Percentiles rank a stretch among this genome's conserved stretches.
Evolutionary conservation across 92 coral and sea anemone species (phyloP).

Genomic region (Plumapathes pennacea): DNA sequence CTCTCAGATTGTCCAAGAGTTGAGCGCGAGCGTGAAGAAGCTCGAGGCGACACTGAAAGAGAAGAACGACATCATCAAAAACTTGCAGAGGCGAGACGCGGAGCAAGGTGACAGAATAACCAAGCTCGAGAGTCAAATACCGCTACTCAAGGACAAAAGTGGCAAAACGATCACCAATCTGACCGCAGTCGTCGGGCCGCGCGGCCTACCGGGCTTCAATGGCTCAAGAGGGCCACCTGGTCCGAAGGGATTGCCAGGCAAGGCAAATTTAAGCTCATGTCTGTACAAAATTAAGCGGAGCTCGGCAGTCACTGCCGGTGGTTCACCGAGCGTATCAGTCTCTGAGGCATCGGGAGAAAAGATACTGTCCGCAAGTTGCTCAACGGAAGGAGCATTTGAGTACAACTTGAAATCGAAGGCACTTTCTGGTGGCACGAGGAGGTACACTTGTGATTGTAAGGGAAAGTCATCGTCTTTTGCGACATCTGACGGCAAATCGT

Average conservation of each 20-base stretch:
- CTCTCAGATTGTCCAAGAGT: conserved; percentile 28
- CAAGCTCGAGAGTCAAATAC: conserved; percentile 31
- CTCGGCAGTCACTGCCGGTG: conserved; percentile 1
- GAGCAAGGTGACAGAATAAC: conserved; percentile 41
- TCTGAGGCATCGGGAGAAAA: conserved; percentile 20
- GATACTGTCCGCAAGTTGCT: conserved; percentile 53
- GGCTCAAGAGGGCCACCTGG: conserved; percentile 52
- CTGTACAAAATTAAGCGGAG: conserved; percentile 5
- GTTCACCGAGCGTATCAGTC: conserved; percentile 30
- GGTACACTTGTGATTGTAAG: conserved; percentile 51
- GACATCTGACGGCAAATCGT: conserved; percentile 1
- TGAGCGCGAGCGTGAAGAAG: conserved; percentile 41
- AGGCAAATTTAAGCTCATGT: conserved; percentile 50
- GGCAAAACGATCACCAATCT: conserved; percentile 23
- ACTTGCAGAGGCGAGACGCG: conserved; percentile 42
- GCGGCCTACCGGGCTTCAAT: conserved; percentile 50
- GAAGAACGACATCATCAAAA: conserved; percentile 39
- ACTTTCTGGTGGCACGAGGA: not conserved
- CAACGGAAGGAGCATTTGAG: conserved; percentile 60
- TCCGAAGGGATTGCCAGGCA: conserved; percentile 35
- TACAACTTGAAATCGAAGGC: conserved; percentile 39
- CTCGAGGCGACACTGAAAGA: conserved; percentile 22
- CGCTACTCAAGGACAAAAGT: not conserved
- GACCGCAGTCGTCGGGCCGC: conserved; percentile 39
- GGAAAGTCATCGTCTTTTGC: conserved; percentile 41